phyloP scores from a whole-genome alignment of 2,797 vertebrate genomes.

The Potorous gilbertii region DNA sequence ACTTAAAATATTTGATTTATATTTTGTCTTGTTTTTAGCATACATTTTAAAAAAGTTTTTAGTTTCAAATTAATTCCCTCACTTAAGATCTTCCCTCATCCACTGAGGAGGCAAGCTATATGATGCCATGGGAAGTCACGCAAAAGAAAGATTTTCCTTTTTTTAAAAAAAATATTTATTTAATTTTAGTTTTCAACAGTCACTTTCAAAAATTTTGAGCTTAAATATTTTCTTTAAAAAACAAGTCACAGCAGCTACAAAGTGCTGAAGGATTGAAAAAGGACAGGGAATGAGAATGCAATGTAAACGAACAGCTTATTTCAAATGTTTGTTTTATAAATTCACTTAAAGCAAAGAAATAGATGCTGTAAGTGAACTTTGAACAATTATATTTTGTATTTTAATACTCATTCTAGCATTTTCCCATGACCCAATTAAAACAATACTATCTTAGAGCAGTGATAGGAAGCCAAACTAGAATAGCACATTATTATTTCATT shows the following conservation, averaged over 20 bases:
- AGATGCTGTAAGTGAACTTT: not conserved
- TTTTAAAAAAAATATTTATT: no score
- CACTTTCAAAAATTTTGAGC: no score
- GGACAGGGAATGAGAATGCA: not conserved
- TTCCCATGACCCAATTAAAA: not conserved
- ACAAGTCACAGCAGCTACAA: not conserved
- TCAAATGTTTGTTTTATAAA: not conserved
- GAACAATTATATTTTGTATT: not conserved
- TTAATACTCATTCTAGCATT: not conserved
- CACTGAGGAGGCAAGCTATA: not conserved
- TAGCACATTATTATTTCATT: not conserved
- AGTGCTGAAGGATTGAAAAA: not conserved
- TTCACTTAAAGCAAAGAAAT: not conserved
- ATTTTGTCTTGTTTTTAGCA: not conserved
- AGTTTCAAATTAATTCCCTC: not conserved
- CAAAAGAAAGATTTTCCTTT: not conserved
- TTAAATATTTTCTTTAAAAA: not conserved
- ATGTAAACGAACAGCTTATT: not conserved
- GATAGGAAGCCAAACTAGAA: not conserved
- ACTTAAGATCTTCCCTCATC: not conserved
- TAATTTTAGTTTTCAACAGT: no score
- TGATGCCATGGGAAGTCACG: not conserved
- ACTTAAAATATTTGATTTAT: not conserved
- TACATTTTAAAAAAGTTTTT: not conserved
- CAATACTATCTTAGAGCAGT: not conserved